Percentiles rank a stretch among this genome's conserved stretches.
phyloP scores from a whole-genome alignment of 2,888 invertebrate species.

The Caenorhabditis panamensis region DNA sequence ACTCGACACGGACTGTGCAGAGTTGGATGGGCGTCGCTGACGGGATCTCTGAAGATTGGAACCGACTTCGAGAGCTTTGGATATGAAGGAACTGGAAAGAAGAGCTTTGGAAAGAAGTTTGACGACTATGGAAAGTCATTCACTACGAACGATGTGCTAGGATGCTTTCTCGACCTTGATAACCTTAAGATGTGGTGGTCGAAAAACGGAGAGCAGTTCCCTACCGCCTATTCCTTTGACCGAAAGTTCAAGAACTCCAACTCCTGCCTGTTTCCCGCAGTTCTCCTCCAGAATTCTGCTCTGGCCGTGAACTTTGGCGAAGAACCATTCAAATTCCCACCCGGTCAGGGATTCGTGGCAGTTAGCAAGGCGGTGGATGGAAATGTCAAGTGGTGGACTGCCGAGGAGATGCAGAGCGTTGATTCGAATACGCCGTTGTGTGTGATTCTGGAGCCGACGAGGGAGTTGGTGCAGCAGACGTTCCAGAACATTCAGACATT shows the following conservation, averaged over 20 bases:
- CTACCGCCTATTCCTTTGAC: slow-evolving; percentile 82
- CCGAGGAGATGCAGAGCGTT: neutral
- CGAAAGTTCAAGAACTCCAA: slow-evolving; percentile 27
- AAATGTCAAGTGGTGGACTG: slow-evolving; percentile 47
- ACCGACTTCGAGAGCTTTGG: slow-evolving; percentile 93
- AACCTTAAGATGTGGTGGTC: slow-evolving; percentile 85
- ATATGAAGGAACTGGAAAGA: slow-evolving; percentile 98
- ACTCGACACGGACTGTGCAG: slow-evolving; percentile 97
- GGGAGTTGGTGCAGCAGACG: slow-evolving; percentile 97
- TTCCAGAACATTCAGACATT: slow-evolving; percentile 92
- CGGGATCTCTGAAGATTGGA: slow-evolving; percentile 92
- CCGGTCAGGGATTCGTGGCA: slow-evolving; percentile 39
- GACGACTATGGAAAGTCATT: slow-evolving; percentile 90
- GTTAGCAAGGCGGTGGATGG: slow-evolving; percentile 39
- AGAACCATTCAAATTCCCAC: slow-evolving; percentile 84
- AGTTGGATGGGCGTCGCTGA: slow-evolving; percentile 94
- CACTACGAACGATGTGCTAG: slow-evolving; percentile 88
- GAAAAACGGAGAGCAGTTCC: slow-evolving; percentile 88
- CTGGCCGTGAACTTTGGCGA: slow-evolving; percentile 96
- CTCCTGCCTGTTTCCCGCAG: slow-evolving; percentile 90
- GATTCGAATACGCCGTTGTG: slow-evolving; percentile 92
- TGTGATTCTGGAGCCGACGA: slow-evolving; percentile 95
- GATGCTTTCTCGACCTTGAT: slow-evolving; percentile 92
- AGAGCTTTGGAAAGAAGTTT: slow-evolving; percentile 94
- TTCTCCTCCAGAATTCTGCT: slow-evolving; percentile 90